Evolutionary conservation across 1,140 invertebrate genomes (phyloP), one percentile per base, ranked within the genome.

Genomic region (Planococcus citri): DNA sequence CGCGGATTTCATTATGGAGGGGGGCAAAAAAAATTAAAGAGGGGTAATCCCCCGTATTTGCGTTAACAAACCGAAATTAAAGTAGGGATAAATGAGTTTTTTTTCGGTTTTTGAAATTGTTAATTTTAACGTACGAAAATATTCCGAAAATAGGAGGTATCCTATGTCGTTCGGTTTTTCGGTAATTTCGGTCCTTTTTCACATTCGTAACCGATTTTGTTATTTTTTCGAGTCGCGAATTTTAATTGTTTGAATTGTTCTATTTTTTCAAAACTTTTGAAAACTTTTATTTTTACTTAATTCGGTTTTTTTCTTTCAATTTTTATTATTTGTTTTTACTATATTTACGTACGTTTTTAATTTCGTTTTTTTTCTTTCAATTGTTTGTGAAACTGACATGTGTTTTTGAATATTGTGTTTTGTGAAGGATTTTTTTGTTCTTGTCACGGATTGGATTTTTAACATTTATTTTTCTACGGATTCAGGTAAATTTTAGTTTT

Each of bases 71-170:
- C 60, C 10, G 60, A 64, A 64, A 64, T 64, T 64, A 64, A 64
- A 64, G 60, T 64, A 64, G 60, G 60, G 60, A 21, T 24, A 64
- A 64, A 64, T 64, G 60, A 64, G n/a, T n/a, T 64, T 24, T 64
- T 64, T 64, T 64, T 64, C 60, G 60, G 60, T 64, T 64, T 64
- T 64, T 64, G 60, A 64, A 64, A 64, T 64, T 64, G 60, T 64
- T 64, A 64, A 64, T 64, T 64, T 64, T 64, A 64, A 64, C 60
- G 60, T 17, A 64, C 60, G 60, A 24, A 64, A 64, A 64, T 64
- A 64, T 64, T 64, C 60, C 60, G 60, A 64, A 64, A 64, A 64
- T 64, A 64, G 60, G 20, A 64, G 60, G 25, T 24, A 64, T 25
- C 25, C 60, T 25, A 64, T 24, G 22, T 64, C 60, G 60, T 64